phyloP scores from a whole-genome alignment of 2,888 invertebrate species.

The Chromoteleia sp. region DNA sequence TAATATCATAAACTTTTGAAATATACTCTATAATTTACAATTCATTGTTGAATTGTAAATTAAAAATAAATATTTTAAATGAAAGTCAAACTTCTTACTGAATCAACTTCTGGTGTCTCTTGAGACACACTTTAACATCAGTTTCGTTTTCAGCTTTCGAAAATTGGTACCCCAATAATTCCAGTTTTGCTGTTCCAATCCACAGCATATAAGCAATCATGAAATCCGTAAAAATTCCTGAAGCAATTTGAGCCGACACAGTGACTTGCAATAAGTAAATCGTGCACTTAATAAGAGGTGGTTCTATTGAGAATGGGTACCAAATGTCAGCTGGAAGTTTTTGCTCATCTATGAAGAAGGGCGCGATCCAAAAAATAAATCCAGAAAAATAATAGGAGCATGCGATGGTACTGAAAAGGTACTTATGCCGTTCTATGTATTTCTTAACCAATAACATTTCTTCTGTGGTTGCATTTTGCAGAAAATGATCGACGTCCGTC shows the following conservation, averaged over 20 bases:
- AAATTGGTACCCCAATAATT: slow-evolving; percentile 6
- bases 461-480: neutral
- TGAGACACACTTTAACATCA: slow-evolving; percentile 9
- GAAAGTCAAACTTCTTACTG: no score
- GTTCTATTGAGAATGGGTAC: slow-evolving; percentile 24
- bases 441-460: neutral
- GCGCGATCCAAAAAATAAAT: neutral
- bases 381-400: neutral
- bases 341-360: neutral
- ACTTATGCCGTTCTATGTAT: neutral
- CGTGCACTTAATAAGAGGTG: neutral
- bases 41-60: no score
- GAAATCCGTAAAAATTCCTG: slow-evolving; percentile 17
- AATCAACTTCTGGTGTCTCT: slow-evolving; percentile 25
- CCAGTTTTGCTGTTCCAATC: slow-evolving; percentile 21
- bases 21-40: no score
- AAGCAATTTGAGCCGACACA: neutral
- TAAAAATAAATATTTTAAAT: no score
- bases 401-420: neutral
- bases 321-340: slow-evolving; percentile 4
- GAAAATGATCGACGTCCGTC: neutral
- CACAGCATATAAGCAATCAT: slow-evolving; percentile 28
- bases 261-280: slow-evolving; percentile 9
- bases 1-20: no score
- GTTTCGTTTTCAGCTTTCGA: neutral